Conservation (phyloP, 2,888 invertebrate species). For the Pedicia rivosa region DNA sequence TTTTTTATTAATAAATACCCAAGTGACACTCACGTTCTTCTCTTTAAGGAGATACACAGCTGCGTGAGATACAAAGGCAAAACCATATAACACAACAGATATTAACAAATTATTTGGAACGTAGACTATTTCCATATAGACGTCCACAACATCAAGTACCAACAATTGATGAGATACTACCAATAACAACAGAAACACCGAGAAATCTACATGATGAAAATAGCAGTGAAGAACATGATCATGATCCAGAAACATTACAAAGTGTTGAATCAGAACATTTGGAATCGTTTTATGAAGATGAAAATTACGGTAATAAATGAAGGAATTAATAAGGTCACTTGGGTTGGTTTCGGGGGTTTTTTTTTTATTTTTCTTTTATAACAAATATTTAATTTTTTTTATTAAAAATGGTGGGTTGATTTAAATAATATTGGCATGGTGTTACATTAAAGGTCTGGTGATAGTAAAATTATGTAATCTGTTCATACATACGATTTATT, state of each 20-base stretch:
- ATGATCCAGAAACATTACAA: slow-evolving; percentile 39
- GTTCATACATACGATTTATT: too few relatives aligned
- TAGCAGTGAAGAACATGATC: slow-evolving; percentile 19
- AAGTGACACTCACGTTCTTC: slow-evolving; percentile 4
- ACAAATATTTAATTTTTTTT: too few relatives aligned
- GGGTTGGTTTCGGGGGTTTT: too few relatives aligned
- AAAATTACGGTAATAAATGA: too few relatives aligned
- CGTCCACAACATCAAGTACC: slow-evolving; percentile 34
- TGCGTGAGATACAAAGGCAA: slow-evolving; percentile 34
- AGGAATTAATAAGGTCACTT: too few relatives aligned
- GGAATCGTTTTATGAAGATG: slow-evolving; percentile 5
- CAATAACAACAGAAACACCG: slow-evolving; percentile 27
- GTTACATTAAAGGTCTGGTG: too few relatives aligned
- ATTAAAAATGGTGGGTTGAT: too few relatives aligned
- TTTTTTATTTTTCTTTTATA: too few relatives aligned
- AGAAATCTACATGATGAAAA: slow-evolving; percentile 7
- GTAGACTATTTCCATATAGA: slow-evolving; percentile 45
- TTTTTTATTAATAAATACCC: too few relatives aligned
- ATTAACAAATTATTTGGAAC: slow-evolving; percentile 54
- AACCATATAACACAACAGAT: slow-evolving; percentile 64
- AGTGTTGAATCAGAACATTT: slow-evolving; percentile 52
- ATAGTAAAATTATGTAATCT: too few relatives aligned
- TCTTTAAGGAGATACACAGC: slow-evolving; percentile 4
- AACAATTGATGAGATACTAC: slow-evolving; percentile 48
- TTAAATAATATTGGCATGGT: too few relatives aligned